Conservation (phyloP, 2,797 vertebrate genomes). For the Rhynchotus rufescens region DNA sequence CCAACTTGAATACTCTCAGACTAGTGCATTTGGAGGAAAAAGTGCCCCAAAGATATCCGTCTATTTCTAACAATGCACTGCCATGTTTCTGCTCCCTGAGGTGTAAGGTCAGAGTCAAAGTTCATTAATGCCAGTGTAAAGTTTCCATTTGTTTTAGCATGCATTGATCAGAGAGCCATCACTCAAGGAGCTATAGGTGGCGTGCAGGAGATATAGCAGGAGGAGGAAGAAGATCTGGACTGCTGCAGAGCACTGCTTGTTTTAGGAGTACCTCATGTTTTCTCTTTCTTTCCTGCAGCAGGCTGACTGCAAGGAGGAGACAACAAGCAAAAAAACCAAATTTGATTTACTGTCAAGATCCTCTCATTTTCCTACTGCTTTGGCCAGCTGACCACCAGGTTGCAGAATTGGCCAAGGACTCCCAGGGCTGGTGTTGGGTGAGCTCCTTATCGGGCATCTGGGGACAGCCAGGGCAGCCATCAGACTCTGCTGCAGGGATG, state of each 20-base stretch:
- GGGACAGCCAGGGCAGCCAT: too few relatives aligned
- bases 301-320: background rate
- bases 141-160: background rate
- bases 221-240: fast-evolving
- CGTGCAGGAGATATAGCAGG: background rate
- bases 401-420: background rate
- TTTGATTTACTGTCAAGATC: too few relatives aligned
- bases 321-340: background rate
- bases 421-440: fast-evolving
- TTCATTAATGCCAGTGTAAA: background rate
- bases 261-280: background rate
- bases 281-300: background rate
- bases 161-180: background rate
- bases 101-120: background rate
- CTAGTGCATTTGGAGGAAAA: background rate
- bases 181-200: background rate
- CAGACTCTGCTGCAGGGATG: too few relatives aligned
- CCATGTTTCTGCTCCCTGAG: background rate
- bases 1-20: background rate
- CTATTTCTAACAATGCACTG: background rate
- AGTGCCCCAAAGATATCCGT: background rate
- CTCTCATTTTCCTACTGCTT: background rate
- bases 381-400: background rate
- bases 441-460: background rate
- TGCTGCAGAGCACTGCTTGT: background rate